Conservation (phyloP, 2,113 vertebrate species). For the Pseudolaguvia tuberculata region DNA sequence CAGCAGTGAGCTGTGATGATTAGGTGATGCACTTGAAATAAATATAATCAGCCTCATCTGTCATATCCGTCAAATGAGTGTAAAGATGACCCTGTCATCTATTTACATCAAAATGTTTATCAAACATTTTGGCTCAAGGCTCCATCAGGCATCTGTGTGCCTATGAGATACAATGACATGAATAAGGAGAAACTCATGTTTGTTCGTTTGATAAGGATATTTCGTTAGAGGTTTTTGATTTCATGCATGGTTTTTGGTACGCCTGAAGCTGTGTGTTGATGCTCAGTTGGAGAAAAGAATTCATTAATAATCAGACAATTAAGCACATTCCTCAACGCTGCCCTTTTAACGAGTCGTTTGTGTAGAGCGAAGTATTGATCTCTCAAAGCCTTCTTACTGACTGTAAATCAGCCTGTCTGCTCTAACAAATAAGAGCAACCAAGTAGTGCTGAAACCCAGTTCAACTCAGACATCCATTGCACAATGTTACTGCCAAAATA, state of each 20-base stretch:
- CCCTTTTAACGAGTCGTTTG: constrained; percentile 59
- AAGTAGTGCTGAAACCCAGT: constrained; percentile 1
- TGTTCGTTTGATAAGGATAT: constrained; percentile 7
- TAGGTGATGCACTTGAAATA: neutral
- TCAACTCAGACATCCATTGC: neutral
- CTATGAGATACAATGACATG: constrained; percentile 14
- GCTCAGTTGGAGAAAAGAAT: constrained; percentile 32
- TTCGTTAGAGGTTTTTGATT: constrained; percentile 39
- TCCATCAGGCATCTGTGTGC: constrained; percentile 39
- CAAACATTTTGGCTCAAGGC: constrained; percentile 41
- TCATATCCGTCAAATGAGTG: constrained; percentile 36
- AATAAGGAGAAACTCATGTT: constrained; percentile 20
- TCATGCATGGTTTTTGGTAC: constrained; percentile 35
- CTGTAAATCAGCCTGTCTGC: constrained; percentile 44
- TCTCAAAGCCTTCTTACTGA: constrained; percentile 36
- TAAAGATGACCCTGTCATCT: constrained; percentile 45
- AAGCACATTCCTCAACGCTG: constrained; percentile 58
- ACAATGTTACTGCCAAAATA: neutral
- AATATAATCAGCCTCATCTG: constrained; percentile 25
- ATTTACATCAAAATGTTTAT: constrained; percentile 53
- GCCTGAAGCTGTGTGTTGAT: constrained; percentile 32
- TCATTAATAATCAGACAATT: constrained; percentile 64
- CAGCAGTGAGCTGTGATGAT: constrained; percentile 12
- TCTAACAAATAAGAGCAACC: neutral
- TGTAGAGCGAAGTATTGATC: constrained; percentile 54